These are phyloP conservation scores for Alcedo quadribrachys DNA, from an alignment of 2,797 vertebrate genomes.

Conservation along the genomic window DNA sequence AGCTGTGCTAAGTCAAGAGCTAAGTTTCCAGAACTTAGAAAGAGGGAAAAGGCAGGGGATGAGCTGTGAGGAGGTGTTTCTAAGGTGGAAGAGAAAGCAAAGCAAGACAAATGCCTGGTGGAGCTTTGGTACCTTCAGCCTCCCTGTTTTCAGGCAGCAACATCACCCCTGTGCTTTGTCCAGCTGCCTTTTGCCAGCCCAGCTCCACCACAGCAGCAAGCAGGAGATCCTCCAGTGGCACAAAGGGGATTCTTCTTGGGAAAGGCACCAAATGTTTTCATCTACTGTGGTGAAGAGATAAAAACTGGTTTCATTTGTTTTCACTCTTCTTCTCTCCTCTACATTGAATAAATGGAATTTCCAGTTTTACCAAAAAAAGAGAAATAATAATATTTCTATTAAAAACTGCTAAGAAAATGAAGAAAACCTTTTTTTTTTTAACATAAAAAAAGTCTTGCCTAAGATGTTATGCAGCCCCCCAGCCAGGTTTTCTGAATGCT, in stretches of 20 bases:
- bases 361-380: not conserved
- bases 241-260: not conserved
- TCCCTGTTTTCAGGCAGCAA: not conserved
- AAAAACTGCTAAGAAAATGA: not conserved
- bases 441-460: not conserved
- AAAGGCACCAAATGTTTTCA: not conserved
- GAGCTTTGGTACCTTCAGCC: not conserved
- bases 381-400: too few relatives aligned
- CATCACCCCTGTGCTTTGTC: not conserved
- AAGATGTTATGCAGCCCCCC: not conserved
- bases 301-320: not conserved
- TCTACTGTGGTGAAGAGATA: not conserved
- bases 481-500: not conserved
- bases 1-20: not conserved
- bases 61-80: not conserved
- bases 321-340: not conserved
- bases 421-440: not conserved
- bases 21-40: not conserved
- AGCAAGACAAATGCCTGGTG: not conserved
- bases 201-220: not conserved
- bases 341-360: not conserved
- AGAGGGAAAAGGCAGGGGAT: not conserved
- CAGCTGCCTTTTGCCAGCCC: constrained; percentile 2
- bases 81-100: not conserved
- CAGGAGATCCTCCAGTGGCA: not conserved